Evolutionary conservation across 2,113 vertebrate genomes (phyloP), one percentile per base, ranked within the genome.

Genomic region (Prolemur simus): DNA sequence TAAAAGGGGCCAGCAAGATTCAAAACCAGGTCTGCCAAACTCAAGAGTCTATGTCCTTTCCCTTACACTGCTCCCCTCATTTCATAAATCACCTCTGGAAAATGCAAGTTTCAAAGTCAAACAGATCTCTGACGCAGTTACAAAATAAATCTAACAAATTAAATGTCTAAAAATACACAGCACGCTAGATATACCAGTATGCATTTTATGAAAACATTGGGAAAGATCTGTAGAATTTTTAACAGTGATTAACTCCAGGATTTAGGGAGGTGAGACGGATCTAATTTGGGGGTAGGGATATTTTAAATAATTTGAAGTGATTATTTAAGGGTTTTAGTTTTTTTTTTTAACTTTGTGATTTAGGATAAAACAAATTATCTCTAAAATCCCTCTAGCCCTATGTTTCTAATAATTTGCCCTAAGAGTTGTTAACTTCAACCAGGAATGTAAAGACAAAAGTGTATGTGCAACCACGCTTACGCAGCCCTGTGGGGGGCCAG

Each of bases 81-180:
- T 95, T 87, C 60, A 42, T 3, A 76, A 66, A 49, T 77, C n/a
- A 42, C 56, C 86, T 71, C 68, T 87, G 39, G 71, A 66, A 96
- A 94, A 87, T 42, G 8, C 66, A 96, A 95, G 81, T 63, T 87
- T n/a, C 92, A 77, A 96, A 95, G 47, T 71, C 86, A 95, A 96
- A 90, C 63, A 81, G 47, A 66, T 83, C 76, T 86, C 56, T 63
- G 15, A 90, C 7, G 37, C 39, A 82, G 73, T 85, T 91, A 92
- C 42, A 84, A 95, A 96, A 94, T 78, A 92, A 81, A 74, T 37
- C 64, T 45, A 82, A 95, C 7, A 93, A 77, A 85, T 68, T n/a
- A 66, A 91, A 91, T 32, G 12, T 77, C 74, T 92, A 87, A 90
- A 95, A 86, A 58, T 64, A 89, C n/a, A 77, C 2, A 60, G 47